phyloP scores from a whole-genome alignment of 2,888 invertebrate genomes.

The Plebejus argus region DNA sequence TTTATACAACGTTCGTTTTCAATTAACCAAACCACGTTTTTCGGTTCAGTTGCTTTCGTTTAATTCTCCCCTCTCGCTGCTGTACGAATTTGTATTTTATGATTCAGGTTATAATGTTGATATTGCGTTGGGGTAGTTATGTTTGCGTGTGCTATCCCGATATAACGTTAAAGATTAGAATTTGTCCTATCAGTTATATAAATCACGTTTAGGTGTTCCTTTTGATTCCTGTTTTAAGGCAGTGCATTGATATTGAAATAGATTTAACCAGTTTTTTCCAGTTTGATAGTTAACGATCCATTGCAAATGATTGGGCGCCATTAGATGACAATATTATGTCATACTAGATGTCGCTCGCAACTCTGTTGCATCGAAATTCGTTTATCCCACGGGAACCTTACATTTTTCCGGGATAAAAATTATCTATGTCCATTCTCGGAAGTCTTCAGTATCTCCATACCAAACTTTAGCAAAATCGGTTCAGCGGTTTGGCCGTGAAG shows the following conservation, averaged over 20 bases:
- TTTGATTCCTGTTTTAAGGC: not conserved
- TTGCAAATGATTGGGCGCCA: no score
- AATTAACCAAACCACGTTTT: constrained; percentile 36
- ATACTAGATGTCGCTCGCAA: no score
- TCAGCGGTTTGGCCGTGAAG: no score
- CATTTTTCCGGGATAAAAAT: no score
- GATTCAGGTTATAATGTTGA: not conserved
- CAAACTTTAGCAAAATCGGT: no score
- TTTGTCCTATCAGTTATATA: not conserved
- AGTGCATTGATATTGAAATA: not conserved
- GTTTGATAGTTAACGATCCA: no score
- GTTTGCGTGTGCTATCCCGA: constrained; percentile 7
- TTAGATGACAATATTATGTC: no score
- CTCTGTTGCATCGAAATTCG: no score
- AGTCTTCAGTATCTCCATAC: no score
- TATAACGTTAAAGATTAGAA: constrained; percentile 16
- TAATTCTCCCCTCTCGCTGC: constrained; percentile 2
- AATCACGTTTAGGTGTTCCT: not conserved
- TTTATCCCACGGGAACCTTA: no score
- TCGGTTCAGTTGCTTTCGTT: constrained; percentile 32
- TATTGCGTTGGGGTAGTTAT: not conserved
- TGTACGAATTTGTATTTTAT: not conserved
- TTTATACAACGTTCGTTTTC: constrained; percentile 33
- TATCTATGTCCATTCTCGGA: no score
- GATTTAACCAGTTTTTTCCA: no score